phyloP scores from a whole-genome alignment of 2,888 invertebrate species.

The Drosophila cognata region DNA sequence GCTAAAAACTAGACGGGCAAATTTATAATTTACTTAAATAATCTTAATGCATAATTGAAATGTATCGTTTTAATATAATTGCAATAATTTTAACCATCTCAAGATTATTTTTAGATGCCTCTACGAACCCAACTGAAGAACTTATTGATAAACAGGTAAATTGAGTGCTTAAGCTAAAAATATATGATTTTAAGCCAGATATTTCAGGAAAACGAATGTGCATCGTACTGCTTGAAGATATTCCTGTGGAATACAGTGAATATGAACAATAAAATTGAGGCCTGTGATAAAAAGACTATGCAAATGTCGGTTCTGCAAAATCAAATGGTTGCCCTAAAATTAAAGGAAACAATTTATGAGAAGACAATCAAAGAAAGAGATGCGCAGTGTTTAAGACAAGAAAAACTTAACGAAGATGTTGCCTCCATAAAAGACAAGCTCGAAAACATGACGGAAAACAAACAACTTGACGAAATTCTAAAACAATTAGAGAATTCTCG shows the following conservation, averaged over 20 bases:
- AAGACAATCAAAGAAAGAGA: constrained; percentile 20
- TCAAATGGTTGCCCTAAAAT: constrained; percentile 33
- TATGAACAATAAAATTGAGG: constrained; percentile 31
- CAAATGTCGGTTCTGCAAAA: constrained; percentile 41
- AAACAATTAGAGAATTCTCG: constrained; percentile 34
- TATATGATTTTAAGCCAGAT: not conserved
- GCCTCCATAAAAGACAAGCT: constrained; percentile 18
- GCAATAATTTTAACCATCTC: not conserved
- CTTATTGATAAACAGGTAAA: constrained; percentile 5
- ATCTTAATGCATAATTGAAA: not conserved
- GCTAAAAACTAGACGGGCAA: not conserved
- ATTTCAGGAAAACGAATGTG: constrained; percentile 17
- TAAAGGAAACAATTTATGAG: constrained; percentile 35
- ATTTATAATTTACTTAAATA: not conserved
- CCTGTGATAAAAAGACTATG: constrained; percentile 29
- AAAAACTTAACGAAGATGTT: constrained; percentile 24
- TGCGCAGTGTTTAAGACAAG: constrained; percentile 11
- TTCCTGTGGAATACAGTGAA: constrained; percentile 20
- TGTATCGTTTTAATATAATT: not conserved
- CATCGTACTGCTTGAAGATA: constrained; percentile 34
- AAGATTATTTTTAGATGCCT: not conserved
- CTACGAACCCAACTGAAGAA: not conserved
- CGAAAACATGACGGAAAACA: constrained; percentile 17
- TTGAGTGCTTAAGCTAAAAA: not conserved
- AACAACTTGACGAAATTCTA: constrained; percentile 5